phyloP scores from a whole-genome alignment of 2,797 vertebrate species.

The Schizothorax lantsangensis region DNA sequence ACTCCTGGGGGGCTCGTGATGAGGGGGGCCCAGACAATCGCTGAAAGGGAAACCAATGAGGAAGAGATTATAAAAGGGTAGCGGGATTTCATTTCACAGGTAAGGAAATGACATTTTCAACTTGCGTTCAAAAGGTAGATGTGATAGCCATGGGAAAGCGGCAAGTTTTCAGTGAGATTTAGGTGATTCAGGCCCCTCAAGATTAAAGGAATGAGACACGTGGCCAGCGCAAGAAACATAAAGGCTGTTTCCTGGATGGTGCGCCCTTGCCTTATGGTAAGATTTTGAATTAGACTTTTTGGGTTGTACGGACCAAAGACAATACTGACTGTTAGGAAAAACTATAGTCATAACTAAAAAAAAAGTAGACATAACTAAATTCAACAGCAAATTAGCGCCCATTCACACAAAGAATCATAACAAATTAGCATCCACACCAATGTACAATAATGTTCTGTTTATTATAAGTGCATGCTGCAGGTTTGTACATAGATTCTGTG shows the following conservation, averaged over 20 bases:
- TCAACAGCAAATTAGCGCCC: neutral
- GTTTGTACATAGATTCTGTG: too few relatives aligned
- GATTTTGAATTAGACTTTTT: neutral
- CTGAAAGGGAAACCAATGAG: constrained; percentile 33
- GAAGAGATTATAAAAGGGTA: constrained; percentile 51
- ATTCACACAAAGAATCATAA: neutral
- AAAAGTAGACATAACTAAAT: neutral
- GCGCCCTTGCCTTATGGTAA: neutral
- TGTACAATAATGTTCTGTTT: neutral
- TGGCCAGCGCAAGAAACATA: constrained; percentile 11
- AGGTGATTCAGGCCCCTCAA: neutral
- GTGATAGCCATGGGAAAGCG: constrained; percentile 28
- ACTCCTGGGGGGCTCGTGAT: constrained; percentile 65
- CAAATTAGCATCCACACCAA: neutral
- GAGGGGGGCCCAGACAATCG: constrained; percentile 38
- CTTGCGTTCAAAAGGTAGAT: constrained; percentile 28
- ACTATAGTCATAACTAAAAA: neutral
- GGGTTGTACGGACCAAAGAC: neutral
- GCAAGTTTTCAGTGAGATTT: constrained; percentile 19
- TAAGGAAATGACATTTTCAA: constrained; percentile 49
- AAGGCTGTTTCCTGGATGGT: neutral
- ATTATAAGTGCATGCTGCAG: neutral
- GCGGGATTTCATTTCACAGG: constrained; percentile 34
- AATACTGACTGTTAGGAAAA: neutral
- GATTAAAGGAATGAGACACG: constrained; percentile 26